Evolutionary conservation across 53 echinoderm and acorn worm species (phyloP).

Genomic region (Pentamera pediparva): DNA sequence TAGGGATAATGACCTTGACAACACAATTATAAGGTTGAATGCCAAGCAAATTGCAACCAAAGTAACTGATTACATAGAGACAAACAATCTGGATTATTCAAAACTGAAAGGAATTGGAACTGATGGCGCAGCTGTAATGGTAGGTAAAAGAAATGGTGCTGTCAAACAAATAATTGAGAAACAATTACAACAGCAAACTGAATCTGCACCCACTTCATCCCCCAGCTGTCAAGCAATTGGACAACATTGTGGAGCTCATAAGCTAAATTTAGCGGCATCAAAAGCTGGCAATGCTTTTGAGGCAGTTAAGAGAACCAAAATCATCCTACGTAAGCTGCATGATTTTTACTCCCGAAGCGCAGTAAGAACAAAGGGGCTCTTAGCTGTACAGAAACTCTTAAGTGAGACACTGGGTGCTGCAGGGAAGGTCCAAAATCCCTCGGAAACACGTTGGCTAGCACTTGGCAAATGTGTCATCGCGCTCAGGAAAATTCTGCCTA

Average conservation of each 20-base stretch:
- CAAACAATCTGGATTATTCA: not conserved
- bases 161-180: constrained; percentile 21
- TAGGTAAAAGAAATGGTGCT: constrained; percentile 27
- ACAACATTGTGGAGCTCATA: constrained; percentile 53
- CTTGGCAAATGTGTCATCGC: not conserved
- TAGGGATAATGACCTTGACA: constrained; percentile 11
- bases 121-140: constrained; percentile 57
- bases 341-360: constrained; percentile 48
- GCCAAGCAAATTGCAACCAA: constrained; percentile 11
- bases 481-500: not conserved
- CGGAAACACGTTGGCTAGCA: not conserved
- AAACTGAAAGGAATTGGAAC: constrained; percentile 42
- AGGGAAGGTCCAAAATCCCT: not conserved
- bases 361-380: not conserved
- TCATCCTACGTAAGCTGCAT: constrained; percentile 32
- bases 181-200: too few relatives aligned
- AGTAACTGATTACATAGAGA: constrained; percentile 16
- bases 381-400: not conserved
- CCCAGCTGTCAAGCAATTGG: constrained; percentile 19
- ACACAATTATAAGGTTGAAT: constrained; percentile 24
- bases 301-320: constrained; percentile 8
- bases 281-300: constrained; percentile 37
- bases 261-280: constrained; percentile 43
- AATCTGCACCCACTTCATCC: not conserved
- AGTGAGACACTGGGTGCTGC: not conserved